A percentile compares a stretch with the other conserved stretches of the same genome.
Evolutionary conservation across 2,113 vertebrate species (phyloP).

Genomic region (Elaphurus davidianus): DNA sequence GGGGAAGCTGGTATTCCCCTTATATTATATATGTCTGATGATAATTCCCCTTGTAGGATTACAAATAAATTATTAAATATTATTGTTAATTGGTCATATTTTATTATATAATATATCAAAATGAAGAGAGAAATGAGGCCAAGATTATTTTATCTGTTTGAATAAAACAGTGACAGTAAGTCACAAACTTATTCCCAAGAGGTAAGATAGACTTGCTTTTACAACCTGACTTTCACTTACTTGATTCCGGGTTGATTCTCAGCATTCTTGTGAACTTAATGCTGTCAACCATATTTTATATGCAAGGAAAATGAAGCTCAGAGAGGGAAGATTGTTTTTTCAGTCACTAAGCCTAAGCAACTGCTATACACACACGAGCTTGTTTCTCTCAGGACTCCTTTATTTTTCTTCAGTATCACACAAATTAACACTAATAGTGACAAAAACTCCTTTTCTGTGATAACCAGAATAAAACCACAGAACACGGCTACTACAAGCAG

Average conservation of each 20-base stretch:
- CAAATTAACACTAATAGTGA: not conserved
- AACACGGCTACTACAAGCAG: not conserved
- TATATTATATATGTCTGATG: not conserved
- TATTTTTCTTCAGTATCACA: not conserved
- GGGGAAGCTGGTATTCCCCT: not conserved
- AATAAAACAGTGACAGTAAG: not conserved
- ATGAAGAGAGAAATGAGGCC: not conserved
- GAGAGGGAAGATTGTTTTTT: not conserved
- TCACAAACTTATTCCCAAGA: not conserved
- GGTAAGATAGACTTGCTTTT: not conserved
- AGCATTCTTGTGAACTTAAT: not conserved
- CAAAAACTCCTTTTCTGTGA: not conserved
- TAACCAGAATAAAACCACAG: not conserved
- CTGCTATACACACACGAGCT: rapidly evolving
- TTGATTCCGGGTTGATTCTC: not conserved
- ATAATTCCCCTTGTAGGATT: not conserved
- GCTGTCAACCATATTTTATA: not conserved
- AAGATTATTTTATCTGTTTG: not conserved
- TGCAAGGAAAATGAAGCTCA: not conserved
- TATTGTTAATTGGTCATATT: not conserved
- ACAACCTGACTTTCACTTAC: not conserved
- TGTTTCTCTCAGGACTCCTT: not conserved
- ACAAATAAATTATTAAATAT: not conserved
- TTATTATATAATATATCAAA: not conserved
- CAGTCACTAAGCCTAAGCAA: not conserved